These are phyloP conservation scores for Gallinago undulata DNA, from an alignment of 2,113 vertebrate genomes.

Conservation along the genomic window DNA sequence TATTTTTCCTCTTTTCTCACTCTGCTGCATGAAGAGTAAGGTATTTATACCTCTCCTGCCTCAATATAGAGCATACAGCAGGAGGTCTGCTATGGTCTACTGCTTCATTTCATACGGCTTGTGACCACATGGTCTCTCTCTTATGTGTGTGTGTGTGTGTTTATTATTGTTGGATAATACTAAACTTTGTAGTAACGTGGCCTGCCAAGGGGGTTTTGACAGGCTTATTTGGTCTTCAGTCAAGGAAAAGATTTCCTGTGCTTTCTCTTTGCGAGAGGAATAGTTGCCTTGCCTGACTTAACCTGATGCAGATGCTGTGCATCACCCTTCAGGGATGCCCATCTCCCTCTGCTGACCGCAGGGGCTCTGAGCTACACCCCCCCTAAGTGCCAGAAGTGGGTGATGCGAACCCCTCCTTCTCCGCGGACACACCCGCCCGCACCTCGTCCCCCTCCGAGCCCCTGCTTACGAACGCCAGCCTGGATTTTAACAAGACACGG, in stretches of 20 bases:
- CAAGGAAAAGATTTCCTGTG: background rate
- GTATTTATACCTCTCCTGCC: conserved; percentile 33
- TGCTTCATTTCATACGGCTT: conserved; percentile 6
- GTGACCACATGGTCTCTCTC: background rate
- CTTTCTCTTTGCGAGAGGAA: background rate
- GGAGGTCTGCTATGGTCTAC: background rate
- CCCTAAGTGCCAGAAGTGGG: background rate
- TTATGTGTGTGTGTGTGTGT: background rate
- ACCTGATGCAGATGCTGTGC: background rate
- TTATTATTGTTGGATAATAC: conserved; percentile 45
- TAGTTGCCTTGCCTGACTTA: background rate
- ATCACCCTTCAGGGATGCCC: background rate
- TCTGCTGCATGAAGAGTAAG: background rate
- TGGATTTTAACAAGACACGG: conserved; percentile 26
- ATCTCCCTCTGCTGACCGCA: background rate
- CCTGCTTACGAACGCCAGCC: background rate
- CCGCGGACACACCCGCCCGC: background rate
- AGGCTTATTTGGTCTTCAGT: background rate
- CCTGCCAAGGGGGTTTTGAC: conserved; percentile 22
- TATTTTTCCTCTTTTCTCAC: background rate
- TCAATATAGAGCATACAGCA: background rate
- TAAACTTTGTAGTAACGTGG: background rate
- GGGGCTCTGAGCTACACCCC: background rate
- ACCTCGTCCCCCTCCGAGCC: background rate
- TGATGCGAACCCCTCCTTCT: rapidly evolving